Evolutionary conservation across 2,888 invertebrate genomes (phyloP).

Genomic region (Oscheius sp.): DNA sequence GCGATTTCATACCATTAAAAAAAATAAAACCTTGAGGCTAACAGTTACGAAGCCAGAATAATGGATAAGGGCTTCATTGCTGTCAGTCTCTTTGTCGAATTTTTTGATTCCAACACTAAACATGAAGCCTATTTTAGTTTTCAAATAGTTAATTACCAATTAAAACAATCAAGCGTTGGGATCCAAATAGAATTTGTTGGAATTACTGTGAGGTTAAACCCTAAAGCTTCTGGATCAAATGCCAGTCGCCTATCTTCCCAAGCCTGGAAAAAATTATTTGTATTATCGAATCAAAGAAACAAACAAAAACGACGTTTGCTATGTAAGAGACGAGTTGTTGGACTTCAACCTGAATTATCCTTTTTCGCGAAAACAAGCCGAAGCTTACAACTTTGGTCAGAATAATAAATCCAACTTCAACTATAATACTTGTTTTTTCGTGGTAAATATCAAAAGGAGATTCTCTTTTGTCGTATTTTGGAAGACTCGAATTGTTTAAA

Average conservation of each 20-base stretch:
- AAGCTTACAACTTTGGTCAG: background rate
- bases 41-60: too few species aligned
- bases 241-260: background rate
- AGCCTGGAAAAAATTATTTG: too few species aligned
- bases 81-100: slow-evolving; percentile 6
- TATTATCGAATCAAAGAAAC: background rate
- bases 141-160: background rate
- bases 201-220: background rate
- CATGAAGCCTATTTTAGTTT: background rate
- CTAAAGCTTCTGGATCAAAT: background rate
- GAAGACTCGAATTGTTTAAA: background rate
- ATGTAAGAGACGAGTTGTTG: slow-evolving; percentile 5
- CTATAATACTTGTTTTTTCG: background rate
- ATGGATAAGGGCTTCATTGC: background rate
- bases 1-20: background rate
- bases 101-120: slow-evolving; percentile 7
- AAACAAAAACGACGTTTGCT: background rate
- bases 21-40: too few species aligned
- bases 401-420: background rate
- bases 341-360: slow-evolving; percentile 4
- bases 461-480: background rate
- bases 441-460: background rate
- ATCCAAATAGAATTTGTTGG: background rate
- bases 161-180: background rate
- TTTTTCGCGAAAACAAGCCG: background rate